These are phyloP conservation scores for Euglossa dilemma DNA, from an alignment of 1,140 invertebrate species.

Conservation along the genomic window DNA sequence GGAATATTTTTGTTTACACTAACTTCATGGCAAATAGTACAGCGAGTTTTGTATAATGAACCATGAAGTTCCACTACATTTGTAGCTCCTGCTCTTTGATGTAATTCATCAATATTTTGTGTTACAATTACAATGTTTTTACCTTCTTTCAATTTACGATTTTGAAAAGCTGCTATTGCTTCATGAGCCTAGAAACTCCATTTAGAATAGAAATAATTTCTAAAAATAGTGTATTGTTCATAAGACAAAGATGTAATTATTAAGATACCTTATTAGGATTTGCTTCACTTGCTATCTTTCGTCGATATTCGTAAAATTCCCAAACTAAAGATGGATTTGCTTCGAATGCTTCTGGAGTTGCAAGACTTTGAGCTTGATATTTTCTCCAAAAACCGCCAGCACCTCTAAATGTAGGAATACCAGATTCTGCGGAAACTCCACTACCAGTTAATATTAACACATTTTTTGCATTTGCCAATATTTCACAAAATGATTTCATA, in stretches of 20 bases:
- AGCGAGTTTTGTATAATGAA: slow-evolving; percentile 92
- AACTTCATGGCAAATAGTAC: slow-evolving; percentile 89
- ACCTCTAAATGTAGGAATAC: slow-evolving; percentile 91
- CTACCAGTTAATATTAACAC: slow-evolving; percentile 90
- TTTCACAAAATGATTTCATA: slow-evolving; percentile 84
- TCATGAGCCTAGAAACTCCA: slow-evolving; percentile 87
- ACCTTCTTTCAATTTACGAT: slow-evolving; percentile 83
- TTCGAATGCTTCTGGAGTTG: slow-evolving; percentile 86
- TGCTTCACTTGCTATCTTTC: slow-evolving; percentile 86
- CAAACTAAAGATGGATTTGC: slow-evolving; percentile 88
- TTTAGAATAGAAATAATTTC: not conserved
- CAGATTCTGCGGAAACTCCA: slow-evolving; percentile 91
- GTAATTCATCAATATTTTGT: slow-evolving; percentile 96
- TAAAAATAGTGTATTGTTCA: not conserved
- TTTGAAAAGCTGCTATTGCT: slow-evolving; percentile 91
- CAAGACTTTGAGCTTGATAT: slow-evolving; percentile 86
- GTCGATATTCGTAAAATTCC: slow-evolving; percentile 91
- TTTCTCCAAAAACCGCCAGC: slow-evolving; percentile 90
- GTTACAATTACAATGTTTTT: slow-evolving; percentile 90
- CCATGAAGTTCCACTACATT: slow-evolving; percentile 95
- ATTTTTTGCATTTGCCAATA: slow-evolving; percentile 83
- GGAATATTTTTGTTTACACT: slow-evolving; percentile 89
- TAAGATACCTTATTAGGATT: slow-evolving; percentile 86
- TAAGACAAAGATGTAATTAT: not conserved
- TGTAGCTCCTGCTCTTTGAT: slow-evolving; percentile 90